These are phyloP conservation scores for Gymnothorax reevesii DNA, from an alignment of 2,797 vertebrate genomes.

Conservation along the genomic window DNA sequence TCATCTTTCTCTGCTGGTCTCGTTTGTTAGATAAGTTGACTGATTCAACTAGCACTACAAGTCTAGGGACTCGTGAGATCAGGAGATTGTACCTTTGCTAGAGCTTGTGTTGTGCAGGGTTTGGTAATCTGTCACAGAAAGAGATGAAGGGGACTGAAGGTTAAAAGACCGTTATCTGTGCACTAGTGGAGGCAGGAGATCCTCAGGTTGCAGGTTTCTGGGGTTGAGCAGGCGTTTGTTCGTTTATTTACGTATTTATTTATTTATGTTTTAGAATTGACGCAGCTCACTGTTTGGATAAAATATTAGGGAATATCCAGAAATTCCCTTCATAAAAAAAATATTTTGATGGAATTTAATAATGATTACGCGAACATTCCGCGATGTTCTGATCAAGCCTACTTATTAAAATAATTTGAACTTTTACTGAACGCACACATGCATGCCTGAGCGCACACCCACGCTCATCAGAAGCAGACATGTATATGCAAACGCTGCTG, in stretches of 20 bases:
- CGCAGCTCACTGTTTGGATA: neutral
- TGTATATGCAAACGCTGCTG: neutral
- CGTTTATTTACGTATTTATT: neutral
- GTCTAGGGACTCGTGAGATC: neutral
- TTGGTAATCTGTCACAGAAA: neutral
- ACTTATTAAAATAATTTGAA: conserved; percentile 11
- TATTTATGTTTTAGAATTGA: neutral
- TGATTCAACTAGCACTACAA: neutral
- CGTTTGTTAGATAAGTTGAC: neutral
- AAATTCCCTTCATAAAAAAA: conserved; percentile 65
- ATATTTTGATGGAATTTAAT: conserved; percentile 67
- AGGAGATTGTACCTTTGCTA: neutral
- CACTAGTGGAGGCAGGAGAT: neutral
- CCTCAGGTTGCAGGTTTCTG: neutral
- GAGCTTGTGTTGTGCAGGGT: neutral
- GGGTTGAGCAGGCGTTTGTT: neutral
- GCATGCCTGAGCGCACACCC: neutral
- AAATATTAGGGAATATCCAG: conserved; percentile 20
- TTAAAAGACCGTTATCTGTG: neutral
- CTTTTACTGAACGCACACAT: conserved; percentile 10
- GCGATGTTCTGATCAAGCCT: conserved; percentile 66
- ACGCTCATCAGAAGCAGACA: neutral
- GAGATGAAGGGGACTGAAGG: neutral
- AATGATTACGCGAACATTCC: conserved; percentile 68
- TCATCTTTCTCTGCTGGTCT: neutral